These are phyloP conservation scores for Vanessa atalanta DNA, from an alignment of 1,140 invertebrate species.

Conservation along the genomic window DNA sequence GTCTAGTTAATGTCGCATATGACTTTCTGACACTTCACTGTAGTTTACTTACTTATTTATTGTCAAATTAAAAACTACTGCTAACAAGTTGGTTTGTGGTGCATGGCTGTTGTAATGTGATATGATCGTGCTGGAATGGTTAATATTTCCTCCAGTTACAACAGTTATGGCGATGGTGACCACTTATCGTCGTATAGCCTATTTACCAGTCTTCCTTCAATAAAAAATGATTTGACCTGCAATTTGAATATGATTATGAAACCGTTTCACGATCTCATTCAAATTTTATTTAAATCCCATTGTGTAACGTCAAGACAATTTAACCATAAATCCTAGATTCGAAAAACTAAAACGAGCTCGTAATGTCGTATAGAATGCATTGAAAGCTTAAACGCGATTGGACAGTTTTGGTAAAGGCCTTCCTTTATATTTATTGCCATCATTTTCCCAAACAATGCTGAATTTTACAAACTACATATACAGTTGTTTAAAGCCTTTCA, in stretches of 20 bases:
- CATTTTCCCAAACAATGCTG: slow-evolving; percentile 71
- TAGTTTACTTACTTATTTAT: no score
- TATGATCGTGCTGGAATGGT: background rate
- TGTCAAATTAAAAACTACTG: no score
- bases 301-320: slow-evolving; percentile 24
- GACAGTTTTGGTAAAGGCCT: slow-evolving; percentile 66
- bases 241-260: no score
- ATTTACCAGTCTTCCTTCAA: no score
- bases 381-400: slow-evolving; percentile 63
- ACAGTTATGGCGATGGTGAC: no score
- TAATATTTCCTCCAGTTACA: no score
- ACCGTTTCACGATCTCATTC: background rate
- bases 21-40: no score
- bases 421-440: slow-evolving; percentile 72
- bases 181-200: no score
- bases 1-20: no score
- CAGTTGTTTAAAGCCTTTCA: slow-evolving; percentile 10
- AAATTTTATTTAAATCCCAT: slow-evolving; percentile 14
- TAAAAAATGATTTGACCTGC: no score
- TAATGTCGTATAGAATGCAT: slow-evolving; percentile 47
- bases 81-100: no score
- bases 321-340: slow-evolving; percentile 27
- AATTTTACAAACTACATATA: slow-evolving; percentile 41
- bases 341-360: slow-evolving; percentile 40
- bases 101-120: background rate